These are phyloP conservation scores for Monopis laevigella DNA, from an alignment of 2,888 invertebrate species.

Conservation along the genomic window DNA sequence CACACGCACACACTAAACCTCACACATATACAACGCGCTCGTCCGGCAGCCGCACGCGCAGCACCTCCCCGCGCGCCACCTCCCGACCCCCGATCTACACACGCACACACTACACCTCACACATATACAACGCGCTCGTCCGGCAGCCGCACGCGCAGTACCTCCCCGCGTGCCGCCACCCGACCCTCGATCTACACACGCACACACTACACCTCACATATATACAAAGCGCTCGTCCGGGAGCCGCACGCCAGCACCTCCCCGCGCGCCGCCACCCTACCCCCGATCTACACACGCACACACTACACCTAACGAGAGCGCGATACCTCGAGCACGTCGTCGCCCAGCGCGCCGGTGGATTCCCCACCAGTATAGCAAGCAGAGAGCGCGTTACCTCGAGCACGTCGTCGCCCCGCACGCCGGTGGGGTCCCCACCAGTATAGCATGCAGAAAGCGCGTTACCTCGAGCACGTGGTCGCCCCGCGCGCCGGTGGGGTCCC, in stretches of 20 bases:
- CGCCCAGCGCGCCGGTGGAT: constrained; percentile 76
- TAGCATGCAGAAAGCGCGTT: too few relatives aligned
- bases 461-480: constrained; percentile 46
- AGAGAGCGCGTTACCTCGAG: too few relatives aligned
- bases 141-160: constrained; percentile 94
- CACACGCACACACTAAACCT: too few relatives aligned
- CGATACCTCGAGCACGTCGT: constrained; percentile 80
- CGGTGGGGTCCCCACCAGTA: too few relatives aligned
- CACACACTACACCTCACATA: too few relatives aligned
- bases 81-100: too few relatives aligned
- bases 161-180: too few relatives aligned
- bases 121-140: constrained; percentile 95
- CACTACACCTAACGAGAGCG: background rate
- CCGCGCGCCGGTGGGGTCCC: constrained; percentile 46
- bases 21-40: constrained; percentile 91
- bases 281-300: constrained; percentile 5
- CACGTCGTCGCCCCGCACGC: too few relatives aligned
- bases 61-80: constrained; percentile 92
- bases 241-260: constrained; percentile 78
- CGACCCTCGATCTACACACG: too few relatives aligned
- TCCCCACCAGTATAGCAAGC: too few relatives aligned
- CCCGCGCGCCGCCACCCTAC: constrained; percentile 76
- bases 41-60: constrained; percentile 85
- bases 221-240: constrained; percentile 88
- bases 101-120: too few relatives aligned